Evolutionary conservation across 2,797 vertebrate species (phyloP).

Genomic region (Leucoraja ocellata): DNA sequence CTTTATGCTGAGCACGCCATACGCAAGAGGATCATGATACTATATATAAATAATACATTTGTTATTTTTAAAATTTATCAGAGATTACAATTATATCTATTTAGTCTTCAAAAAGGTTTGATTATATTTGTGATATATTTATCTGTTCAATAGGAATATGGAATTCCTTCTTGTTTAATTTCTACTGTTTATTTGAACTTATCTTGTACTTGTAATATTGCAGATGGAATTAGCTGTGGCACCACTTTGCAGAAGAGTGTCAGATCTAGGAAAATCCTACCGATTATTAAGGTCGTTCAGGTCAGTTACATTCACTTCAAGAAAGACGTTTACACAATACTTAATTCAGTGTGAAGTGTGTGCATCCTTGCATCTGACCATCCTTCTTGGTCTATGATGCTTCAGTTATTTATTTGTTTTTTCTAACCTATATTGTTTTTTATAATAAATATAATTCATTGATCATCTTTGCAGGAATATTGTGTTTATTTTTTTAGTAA

Average conservation of each 20-base stretch:
- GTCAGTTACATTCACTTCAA: constrained; percentile 53
- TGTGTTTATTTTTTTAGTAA: not conserved
- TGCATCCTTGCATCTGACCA: not conserved
- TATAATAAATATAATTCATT: not conserved
- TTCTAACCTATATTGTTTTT: not conserved
- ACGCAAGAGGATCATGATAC: not conserved
- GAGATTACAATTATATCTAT: not conserved
- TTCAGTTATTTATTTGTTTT: not conserved
- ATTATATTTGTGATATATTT: not conserved
- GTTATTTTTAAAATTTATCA: not conserved
- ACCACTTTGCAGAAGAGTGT: constrained; percentile 83
- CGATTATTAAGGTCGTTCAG: constrained; percentile 88
- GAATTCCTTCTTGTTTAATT: not conserved
- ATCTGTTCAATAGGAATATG: not conserved
- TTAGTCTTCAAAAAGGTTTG: not conserved
- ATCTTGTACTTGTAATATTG: constrained; percentile 41
- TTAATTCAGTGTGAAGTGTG: not conserved
- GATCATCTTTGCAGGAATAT: not conserved
- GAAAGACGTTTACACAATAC: not conserved
- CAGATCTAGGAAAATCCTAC: constrained; percentile 84
- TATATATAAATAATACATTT: not conserved
- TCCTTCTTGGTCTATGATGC: not conserved
- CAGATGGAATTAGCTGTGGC: constrained; percentile 94
- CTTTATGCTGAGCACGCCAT: no score
- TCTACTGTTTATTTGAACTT: not conserved